Evolutionary conservation across 2,888 invertebrate genomes (phyloP).

Genomic region (Parnassius glacialis): DNA sequence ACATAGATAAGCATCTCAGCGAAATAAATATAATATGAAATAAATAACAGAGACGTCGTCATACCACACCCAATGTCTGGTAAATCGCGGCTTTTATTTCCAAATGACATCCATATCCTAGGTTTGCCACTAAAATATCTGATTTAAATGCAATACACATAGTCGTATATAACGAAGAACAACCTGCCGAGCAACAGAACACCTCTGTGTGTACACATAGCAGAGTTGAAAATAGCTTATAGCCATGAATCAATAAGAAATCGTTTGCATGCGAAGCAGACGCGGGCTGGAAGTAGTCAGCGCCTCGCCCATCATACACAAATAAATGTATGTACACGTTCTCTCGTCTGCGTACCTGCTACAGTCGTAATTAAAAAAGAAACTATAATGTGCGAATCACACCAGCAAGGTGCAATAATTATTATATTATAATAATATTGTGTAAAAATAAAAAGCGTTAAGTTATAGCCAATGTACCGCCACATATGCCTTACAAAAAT

Average conservation of each 20-base stretch:
- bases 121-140: conserved; percentile 30
- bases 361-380: too few relatives aligned
- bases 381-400: too few relatives aligned
- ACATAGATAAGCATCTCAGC: too few relatives aligned
- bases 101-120: conserved; percentile 23
- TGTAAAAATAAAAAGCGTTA: too few relatives aligned
- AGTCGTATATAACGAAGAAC: conserved; percentile 30
- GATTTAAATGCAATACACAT: conserved; percentile 37
- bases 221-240: conserved; percentile 40
- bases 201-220: conserved; percentile 29
- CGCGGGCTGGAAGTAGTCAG: conserved; percentile 40
- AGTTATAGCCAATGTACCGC: too few relatives aligned
- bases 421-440: too few relatives aligned
- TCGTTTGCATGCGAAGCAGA: conserved; percentile 46
- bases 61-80: not conserved
- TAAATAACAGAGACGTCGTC: too few relatives aligned
- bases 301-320: conserved; percentile 39
- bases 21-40: too few relatives aligned
- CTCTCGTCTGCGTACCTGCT: conserved; percentile 17
- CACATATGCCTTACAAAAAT: too few relatives aligned
- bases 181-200: conserved; percentile 24
- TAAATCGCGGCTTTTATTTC: conserved; percentile 12
- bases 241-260: conserved; percentile 34
- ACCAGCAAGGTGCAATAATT: too few relatives aligned
- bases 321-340: conserved; percentile 24